Conservation (phyloP, 2,888 invertebrate species). For the Hololepta plana region DNA sequence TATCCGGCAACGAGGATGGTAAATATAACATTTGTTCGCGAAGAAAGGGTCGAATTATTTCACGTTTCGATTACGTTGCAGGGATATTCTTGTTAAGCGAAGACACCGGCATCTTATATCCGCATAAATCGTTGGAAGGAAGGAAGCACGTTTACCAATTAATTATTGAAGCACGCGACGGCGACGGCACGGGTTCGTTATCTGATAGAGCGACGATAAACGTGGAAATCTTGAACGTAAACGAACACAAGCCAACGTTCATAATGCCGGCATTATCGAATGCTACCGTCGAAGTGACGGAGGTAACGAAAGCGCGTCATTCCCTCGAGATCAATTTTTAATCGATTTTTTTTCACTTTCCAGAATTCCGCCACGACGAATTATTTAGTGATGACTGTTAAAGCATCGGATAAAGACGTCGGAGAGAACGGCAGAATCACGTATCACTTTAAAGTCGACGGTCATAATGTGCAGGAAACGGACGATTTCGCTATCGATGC, state of each 20-base stretch:
- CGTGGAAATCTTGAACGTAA: conserved; percentile 60
- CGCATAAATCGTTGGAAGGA: conserved; percentile 50
- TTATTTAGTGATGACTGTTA: conserved; percentile 62
- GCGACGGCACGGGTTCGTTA: conserved; percentile 44
- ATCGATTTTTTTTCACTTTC: conserved; percentile 10
- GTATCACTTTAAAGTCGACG: conserved; percentile 61
- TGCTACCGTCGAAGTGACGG: conserved; percentile 64
- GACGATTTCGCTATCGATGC: conserved; percentile 64
- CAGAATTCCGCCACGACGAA: conserved; percentile 58
- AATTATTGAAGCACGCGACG: conserved; percentile 51
- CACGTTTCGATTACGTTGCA: conserved; percentile 19
- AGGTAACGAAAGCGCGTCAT: conserved; percentile 35
- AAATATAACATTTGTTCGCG: conserved; percentile 16
- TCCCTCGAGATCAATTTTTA: background rate
- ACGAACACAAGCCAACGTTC: conserved; percentile 67
- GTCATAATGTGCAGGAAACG: conserved; percentile 53
- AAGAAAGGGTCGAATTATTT: background rate
- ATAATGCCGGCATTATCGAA: conserved; percentile 57
- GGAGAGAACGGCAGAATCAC: conserved; percentile 72
- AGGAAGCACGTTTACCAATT: conserved; percentile 35
- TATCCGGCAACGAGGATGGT: conserved; percentile 45
- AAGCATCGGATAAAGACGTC: conserved; percentile 63
- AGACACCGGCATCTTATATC: conserved; percentile 64
- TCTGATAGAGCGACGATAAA: conserved; percentile 52
- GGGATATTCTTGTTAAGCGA: conserved; percentile 60